Conservation (phyloP, 35 echinoderm and acorn worm genomes). For the Amphiura filiformis region DNA sequence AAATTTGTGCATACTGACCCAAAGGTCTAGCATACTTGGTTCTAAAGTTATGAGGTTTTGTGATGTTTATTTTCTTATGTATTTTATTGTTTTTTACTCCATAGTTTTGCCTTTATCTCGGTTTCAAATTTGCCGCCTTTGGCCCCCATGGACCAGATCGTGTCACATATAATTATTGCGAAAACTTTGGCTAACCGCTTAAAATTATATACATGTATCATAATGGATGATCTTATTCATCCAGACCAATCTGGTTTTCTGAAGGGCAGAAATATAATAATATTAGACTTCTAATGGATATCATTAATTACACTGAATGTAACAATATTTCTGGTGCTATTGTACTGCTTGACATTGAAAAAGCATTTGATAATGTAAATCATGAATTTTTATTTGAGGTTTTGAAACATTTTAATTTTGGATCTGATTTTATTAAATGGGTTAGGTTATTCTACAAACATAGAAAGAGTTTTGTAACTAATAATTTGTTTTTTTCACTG, state of each 20-base stretch:
- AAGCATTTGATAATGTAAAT: constrained; percentile 20
- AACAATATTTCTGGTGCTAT: constrained; percentile 24
- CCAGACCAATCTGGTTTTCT: not conserved
- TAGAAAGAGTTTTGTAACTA: constrained; percentile 14
- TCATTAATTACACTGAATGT: not conserved
- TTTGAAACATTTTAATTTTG: constrained; percentile 29
- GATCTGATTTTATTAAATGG: not conserved
- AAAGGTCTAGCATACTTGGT: too few species aligned
- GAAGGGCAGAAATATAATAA: constrained; percentile 18
- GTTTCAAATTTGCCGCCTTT: too few species aligned
- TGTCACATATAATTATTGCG: not conserved
- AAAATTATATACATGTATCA: not conserved
- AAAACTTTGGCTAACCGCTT: constrained; percentile 8
- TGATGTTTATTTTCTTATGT: too few species aligned
- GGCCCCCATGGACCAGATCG: too few species aligned
- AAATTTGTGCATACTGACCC: too few species aligned
- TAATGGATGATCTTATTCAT: not conserved
- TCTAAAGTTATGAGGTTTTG: too few species aligned
- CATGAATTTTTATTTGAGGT: constrained; percentile 20
- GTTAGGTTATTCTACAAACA: not conserved
- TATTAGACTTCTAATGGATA: not conserved
- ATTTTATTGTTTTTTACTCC: too few species aligned
- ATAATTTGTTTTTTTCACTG: constrained; percentile 7
- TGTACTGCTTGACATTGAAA: constrained; percentile 22
- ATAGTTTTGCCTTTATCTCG: too few species aligned